phyloP scores from a whole-genome alignment of 2,888 invertebrate genomes.

The Drosophila quinaria region DNA sequence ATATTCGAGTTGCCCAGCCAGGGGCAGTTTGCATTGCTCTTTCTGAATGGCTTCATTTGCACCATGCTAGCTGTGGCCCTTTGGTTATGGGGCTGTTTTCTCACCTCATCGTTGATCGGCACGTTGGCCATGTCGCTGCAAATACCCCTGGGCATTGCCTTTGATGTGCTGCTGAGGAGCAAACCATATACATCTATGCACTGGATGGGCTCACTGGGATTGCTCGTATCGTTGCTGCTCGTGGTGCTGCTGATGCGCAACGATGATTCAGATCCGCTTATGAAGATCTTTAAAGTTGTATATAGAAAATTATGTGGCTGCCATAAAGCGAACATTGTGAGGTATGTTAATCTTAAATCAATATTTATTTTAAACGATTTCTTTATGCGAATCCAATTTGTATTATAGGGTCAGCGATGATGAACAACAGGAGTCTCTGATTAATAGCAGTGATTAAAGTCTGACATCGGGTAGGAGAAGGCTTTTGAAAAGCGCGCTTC shows the following conservation, averaged over 20 bases:
- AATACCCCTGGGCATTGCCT: slow-evolving; percentile 95
- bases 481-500: slow-evolving; percentile 65
- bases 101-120: slow-evolving; percentile 96
- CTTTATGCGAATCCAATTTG: background rate
- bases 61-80: slow-evolving; percentile 96
- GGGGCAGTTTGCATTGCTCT: slow-evolving; percentile 91
- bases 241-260: slow-evolving; percentile 91
- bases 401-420: slow-evolving; percentile 87
- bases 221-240: slow-evolving; percentile 87
- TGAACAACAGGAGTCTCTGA: slow-evolving; percentile 88
- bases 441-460: slow-evolving; percentile 84
- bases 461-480: slow-evolving; percentile 27
- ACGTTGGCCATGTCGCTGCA: slow-evolving; percentile 94
- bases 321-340: slow-evolving; percentile 82
- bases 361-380: background rate
- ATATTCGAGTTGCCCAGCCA: slow-evolving; percentile 93
- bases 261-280: slow-evolving; percentile 93
- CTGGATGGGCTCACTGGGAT: slow-evolving; percentile 92
- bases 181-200: slow-evolving; percentile 90
- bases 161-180: slow-evolving; percentile 91
- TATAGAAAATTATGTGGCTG: slow-evolving; percentile 84
- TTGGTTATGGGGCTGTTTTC: slow-evolving; percentile 97
- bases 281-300: slow-evolving; percentile 85
- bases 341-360: slow-evolving; percentile 66
- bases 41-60: slow-evolving; percentile 95